Base-by-base conservation (phyloP, 2,113 vertebrate genomes). In the Callipepla squamata region DNA sequence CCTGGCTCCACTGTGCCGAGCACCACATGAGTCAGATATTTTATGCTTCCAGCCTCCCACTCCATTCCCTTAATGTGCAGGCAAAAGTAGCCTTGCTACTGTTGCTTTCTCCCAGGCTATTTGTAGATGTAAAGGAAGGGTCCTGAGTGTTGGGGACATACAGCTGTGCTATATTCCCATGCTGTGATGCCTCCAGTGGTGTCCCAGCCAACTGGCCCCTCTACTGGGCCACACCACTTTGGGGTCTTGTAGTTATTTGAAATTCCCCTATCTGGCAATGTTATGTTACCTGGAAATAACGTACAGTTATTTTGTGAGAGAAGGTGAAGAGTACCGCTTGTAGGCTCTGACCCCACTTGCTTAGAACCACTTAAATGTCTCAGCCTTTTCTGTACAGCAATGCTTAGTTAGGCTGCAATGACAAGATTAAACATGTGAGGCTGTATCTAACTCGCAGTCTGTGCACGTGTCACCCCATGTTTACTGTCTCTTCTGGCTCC, bases 1-100 rank as follows among this genome's bases (percentile, higher is more conserved):
- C 42, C 28, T 74, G 32, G 26, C 13, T 92, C 8, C 55, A 70
- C 65, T 80, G 32, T 0, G 0, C 21, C 1, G 0, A 32, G 30
- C 32, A 59, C 45, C 72, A 50, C 40, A 14, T 20, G 44, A 18
- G 26, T 63, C 69, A 67, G 17, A 40, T 40, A 57, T 26, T 57
- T 36, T 13, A 14, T 4, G 19, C 6, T 53, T 78, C n/a, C 65
- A 89, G 74, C 40, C 22, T 93, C 50, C 65, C 22, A 59, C 63
- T 80, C 34, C 50, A 47, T 16, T 19, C 8, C 12, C 26, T 89
- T 69, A 80, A 58, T 1, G 5, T n/a, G 28, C 15, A 90, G 34
- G 11, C 47, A 77, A 80, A 90, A 90, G 28, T 21, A 78, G 38
- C 8, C 40, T 40, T 40, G 40, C 40, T 40, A 40, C 63, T 74